Conservation (phyloP, 2,888 invertebrate genomes). For the Melinaea menophilus region DNA sequence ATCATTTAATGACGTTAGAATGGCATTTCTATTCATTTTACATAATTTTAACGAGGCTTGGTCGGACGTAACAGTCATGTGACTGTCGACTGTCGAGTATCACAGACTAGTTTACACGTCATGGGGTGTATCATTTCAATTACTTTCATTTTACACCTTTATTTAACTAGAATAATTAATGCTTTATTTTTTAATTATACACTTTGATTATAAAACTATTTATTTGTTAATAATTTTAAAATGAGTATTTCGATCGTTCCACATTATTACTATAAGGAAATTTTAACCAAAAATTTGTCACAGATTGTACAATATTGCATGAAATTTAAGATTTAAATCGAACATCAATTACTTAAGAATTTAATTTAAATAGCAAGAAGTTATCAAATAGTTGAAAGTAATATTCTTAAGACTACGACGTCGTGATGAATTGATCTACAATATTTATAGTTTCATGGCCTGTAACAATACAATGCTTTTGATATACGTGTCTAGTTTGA, state of each 20-base stretch:
- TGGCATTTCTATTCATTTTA: not conserved
- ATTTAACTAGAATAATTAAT: not conserved
- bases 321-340: not conserved
- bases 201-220: not conserved
- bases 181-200: not conserved
- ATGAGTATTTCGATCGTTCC: too few species aligned
- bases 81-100: not conserved
- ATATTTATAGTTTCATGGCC: not conserved
- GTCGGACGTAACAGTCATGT: not conserved
- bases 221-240: not conserved
- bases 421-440: constrained; percentile 1
- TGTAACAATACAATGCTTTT: not conserved
- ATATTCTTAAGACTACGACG: not conserved
- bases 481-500: not conserved
- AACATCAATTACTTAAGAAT: constrained; percentile 2
- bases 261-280: too few species aligned
- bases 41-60: not conserved
- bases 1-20: not conserved
- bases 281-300: not conserved
- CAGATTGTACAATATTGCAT: not conserved
- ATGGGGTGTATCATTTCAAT: not conserved
- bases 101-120: not conserved
- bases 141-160: not conserved
- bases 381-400: not conserved
- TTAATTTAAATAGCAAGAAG: not conserved